Evolutionary conservation across 1,140 invertebrate species (phyloP).

Genomic region (Helicoverpa zea): DNA sequence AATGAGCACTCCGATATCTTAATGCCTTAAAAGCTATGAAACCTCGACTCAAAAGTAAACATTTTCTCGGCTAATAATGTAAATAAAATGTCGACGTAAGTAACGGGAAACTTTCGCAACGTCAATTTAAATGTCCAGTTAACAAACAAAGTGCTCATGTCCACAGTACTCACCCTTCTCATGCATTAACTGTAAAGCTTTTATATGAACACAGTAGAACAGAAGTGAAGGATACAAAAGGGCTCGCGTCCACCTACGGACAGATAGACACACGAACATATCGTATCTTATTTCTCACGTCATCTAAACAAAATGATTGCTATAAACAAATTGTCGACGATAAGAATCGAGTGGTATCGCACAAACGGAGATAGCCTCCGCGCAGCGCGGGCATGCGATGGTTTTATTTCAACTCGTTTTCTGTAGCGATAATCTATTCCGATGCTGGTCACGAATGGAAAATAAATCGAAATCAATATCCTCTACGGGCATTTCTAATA

Average conservation of each 20-base stretch:
- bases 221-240: slow-evolving; percentile 31
- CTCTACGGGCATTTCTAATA: slow-evolving; percentile 69
- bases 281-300: slow-evolving; percentile 44
- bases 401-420: slow-evolving; percentile 61
- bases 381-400: slow-evolving; percentile 26
- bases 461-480: slow-evolving; percentile 80
- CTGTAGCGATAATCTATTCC: slow-evolving; percentile 70
- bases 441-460: slow-evolving; percentile 70
- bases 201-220: slow-evolving; percentile 25
- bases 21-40: slow-evolving; percentile 18
- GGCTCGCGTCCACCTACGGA: slow-evolving; percentile 18
- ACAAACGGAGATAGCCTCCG: slow-evolving; percentile 47
- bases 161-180: not conserved
- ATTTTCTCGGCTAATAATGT: slow-evolving; percentile 1
- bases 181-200: slow-evolving; percentile 4
- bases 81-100: slow-evolving; percentile 19
- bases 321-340: slow-evolving; percentile 52
- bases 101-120: not conserved
- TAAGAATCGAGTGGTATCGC: slow-evolving; percentile 51
- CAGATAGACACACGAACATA: slow-evolving; percentile 24
- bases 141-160: not conserved
- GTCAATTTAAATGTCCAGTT: not conserved
- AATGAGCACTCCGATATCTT: slow-evolving; percentile 19
- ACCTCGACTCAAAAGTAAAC: slow-evolving; percentile 15
- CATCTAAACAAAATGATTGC: slow-evolving; percentile 50